These are phyloP conservation scores for Vombatus ursinus DNA, from an alignment of 2,113 vertebrate genomes.

Conservation along the genomic window DNA sequence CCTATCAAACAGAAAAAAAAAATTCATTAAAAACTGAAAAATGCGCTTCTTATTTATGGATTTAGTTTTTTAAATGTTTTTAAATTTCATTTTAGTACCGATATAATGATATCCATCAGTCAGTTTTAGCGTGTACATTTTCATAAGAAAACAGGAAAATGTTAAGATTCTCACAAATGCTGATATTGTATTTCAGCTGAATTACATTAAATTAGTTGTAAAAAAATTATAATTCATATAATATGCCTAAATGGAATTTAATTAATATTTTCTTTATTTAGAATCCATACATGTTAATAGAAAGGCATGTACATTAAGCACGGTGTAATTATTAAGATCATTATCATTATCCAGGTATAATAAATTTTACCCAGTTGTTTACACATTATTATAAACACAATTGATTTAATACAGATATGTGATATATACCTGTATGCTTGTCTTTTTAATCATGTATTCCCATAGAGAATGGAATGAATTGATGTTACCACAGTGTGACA, in stretches of 20 bases:
- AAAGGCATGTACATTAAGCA: slow-evolving; percentile 45
- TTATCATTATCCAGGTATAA: slow-evolving; percentile 36
- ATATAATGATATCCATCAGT: slow-evolving; percentile 88
- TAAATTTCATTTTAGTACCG: slow-evolving; percentile 87
- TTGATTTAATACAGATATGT: neutral
- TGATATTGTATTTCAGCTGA: slow-evolving; percentile 33
- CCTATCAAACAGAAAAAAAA: slow-evolving; percentile 20
- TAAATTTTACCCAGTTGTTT: neutral
- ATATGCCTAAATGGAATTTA: slow-evolving; percentile 73
- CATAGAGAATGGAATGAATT: neutral
- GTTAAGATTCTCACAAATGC: slow-evolving; percentile 75
- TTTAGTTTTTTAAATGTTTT: slow-evolving; percentile 86
- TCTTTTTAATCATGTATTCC: neutral
- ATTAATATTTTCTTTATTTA: slow-evolving; percentile 50
- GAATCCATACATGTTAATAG: slow-evolving; percentile 15
- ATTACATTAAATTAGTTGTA: neutral
- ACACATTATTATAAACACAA: neutral
- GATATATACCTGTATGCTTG: neutral
- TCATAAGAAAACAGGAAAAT: slow-evolving; percentile 75
- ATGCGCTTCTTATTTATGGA: slow-evolving; percentile 74
- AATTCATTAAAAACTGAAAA: slow-evolving; percentile 12
- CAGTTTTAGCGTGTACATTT: slow-evolving; percentile 88
- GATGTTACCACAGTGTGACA: neutral
- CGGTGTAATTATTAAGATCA: slow-evolving; percentile 44
- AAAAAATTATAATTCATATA: slow-evolving; percentile 57